These are phyloP conservation scores for Euphysa ruthae DNA, from an alignment of 30 jellyfish, hydroid and myxozoan species.

Conservation along the genomic window DNA sequence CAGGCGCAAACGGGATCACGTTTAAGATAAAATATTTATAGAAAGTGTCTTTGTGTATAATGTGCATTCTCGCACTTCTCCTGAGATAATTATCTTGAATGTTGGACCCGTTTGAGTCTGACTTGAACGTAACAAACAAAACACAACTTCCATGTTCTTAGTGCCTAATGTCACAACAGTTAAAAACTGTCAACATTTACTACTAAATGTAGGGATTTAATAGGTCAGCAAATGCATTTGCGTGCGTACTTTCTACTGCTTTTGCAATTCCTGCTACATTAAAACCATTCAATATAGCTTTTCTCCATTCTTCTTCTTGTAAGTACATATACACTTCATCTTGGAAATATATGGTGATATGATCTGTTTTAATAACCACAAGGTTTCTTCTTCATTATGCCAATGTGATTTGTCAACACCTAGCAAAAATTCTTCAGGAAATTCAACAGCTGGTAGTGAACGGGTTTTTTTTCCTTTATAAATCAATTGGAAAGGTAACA, in stretches of 20 bases:
- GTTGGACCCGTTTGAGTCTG: slow-evolving; percentile 3
- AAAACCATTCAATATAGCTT: not conserved
- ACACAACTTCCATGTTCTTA: no score
- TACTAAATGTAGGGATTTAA: no score
- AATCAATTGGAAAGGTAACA: slow-evolving; percentile 18
- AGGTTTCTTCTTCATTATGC: slow-evolving; percentile 11
- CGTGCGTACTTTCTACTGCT: no score
- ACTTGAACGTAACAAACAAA: no score
- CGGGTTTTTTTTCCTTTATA: slow-evolving; percentile 13
- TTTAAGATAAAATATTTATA: not conserved
- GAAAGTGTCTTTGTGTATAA: slow-evolving; percentile 1
- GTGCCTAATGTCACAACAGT: no score
- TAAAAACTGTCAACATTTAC: no score
- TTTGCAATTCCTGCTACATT: not conserved
- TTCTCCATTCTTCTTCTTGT: not conserved
- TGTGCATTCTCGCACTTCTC: not conserved
- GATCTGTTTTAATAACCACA: no score
- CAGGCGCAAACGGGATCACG: slow-evolving; percentile 1
- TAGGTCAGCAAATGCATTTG: no score
- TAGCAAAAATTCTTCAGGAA: not conserved
- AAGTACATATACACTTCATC: not conserved
- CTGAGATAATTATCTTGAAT: slow-evolving; percentile 9
- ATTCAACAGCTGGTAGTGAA: slow-evolving; percentile 19
- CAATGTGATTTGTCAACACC: not conserved
- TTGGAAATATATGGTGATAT: not conserved